These are phyloP conservation scores for Plumapathes pennacea DNA, from an alignment of 92 coral and sea anemone species.

Conservation along the genomic window DNA sequence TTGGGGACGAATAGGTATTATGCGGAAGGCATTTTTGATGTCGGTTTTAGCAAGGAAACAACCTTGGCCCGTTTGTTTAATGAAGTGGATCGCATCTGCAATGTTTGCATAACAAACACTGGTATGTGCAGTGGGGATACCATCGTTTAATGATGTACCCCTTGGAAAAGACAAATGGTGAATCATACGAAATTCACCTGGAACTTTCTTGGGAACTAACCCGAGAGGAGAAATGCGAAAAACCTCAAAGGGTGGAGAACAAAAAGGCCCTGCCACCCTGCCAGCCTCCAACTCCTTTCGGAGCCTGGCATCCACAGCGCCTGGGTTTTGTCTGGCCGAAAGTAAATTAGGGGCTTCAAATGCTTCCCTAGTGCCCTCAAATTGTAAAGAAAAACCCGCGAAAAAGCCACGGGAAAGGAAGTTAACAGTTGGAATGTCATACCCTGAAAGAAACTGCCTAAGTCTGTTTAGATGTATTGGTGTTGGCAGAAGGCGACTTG, in stretches of 20 bases:
- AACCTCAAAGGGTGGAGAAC: slow-evolving; percentile 7
- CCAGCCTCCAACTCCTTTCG: slow-evolving; percentile 31
- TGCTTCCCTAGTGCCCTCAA: slow-evolving; percentile 14
- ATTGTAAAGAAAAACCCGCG: slow-evolving; percentile 34
- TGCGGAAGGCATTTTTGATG: slow-evolving; percentile 20
- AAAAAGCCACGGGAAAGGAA: slow-evolving; percentile 32
- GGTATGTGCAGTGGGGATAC: background rate
- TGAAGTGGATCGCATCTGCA: slow-evolving; percentile 7
- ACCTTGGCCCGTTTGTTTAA: slow-evolving; percentile 4
- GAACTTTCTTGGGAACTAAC: slow-evolving; percentile 43
- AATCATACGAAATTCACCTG: slow-evolving; percentile 35
- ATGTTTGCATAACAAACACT: slow-evolving; percentile 6
- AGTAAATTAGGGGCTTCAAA: slow-evolving; percentile 24
- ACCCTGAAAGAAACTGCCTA: slow-evolving; percentile 12
- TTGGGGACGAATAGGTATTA: slow-evolving; percentile 22
- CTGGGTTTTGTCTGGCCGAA: slow-evolving; percentile 41
- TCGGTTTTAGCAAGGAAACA: slow-evolving; percentile 25
- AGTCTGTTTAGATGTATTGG: slow-evolving; percentile 42
- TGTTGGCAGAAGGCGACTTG: slow-evolving; percentile 15
- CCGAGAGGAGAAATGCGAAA: slow-evolving; percentile 45
- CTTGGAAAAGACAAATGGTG: slow-evolving; percentile 26
- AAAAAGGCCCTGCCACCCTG: slow-evolving; percentile 24
- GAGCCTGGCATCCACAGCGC: slow-evolving; percentile 40
- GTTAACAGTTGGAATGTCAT: background rate
- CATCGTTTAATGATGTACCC: slow-evolving; percentile 19